Evolutionary conservation across 1,140 invertebrate genomes (phyloP).

Genomic region (Cydia pomonella): DNA sequence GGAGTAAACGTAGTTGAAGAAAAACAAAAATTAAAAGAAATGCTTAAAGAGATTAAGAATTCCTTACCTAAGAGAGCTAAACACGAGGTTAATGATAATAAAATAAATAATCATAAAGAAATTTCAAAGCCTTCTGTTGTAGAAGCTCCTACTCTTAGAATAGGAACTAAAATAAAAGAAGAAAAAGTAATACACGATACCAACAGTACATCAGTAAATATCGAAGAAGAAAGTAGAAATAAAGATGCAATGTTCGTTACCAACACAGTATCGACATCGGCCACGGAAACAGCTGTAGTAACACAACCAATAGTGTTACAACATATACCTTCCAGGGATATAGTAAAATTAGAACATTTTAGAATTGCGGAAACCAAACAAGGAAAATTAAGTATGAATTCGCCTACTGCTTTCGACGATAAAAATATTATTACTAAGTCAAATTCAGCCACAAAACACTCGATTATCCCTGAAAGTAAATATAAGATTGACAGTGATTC

Average conservation of each 20-base stretch:
- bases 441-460: neutral
- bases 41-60: slow-evolving; percentile 77
- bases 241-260: neutral
- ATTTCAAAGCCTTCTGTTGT: slow-evolving; percentile 35
- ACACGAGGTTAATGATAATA: slow-evolving; percentile 38
- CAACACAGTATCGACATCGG: neutral
- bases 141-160: slow-evolving; percentile 63
- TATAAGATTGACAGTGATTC: neutral
- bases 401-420: neutral
- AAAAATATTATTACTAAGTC: neutral
- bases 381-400: neutral
- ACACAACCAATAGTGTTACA: slow-evolving; percentile 30
- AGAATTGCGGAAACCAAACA: neutral
- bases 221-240: neutral
- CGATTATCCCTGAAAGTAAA: slow-evolving; percentile 2
- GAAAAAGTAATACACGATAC: neutral
- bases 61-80: slow-evolving; percentile 67
- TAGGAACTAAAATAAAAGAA: slow-evolving; percentile 47
- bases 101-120: neutral
- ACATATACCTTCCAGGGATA: slow-evolving; percentile 5
- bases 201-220: neutral
- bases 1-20: slow-evolving; percentile 49
- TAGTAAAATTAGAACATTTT: slow-evolving; percentile 20
- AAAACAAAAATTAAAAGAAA: slow-evolving; percentile 69
- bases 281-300: slow-evolving; percentile 25